These are phyloP conservation scores for Aurelia aurita DNA, from an alignment of 30 jellyfish, hydroid and myxozoan genomes.

Conservation along the genomic window DNA sequence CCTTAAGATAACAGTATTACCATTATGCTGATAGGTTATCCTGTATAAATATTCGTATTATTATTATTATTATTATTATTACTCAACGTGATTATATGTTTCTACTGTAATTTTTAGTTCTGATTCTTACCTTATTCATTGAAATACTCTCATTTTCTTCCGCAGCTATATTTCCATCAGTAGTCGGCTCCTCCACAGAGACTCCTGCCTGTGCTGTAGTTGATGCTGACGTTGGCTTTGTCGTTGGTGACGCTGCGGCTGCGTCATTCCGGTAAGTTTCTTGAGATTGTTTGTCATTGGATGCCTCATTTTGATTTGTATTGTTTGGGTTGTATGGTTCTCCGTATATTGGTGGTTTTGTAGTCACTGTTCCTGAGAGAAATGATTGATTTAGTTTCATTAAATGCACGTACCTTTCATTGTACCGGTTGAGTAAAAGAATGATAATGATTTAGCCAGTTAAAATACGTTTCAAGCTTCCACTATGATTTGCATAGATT, in stretches of 20 bases:
- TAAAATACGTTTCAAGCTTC: no score
- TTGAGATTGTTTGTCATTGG: no score
- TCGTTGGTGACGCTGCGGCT: constrained; percentile 25
- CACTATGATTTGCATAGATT: no score
- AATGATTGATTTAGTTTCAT: not conserved
- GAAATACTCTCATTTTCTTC: constrained; percentile 19
- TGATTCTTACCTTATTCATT: constrained; percentile 15
- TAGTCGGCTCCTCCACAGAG: constrained; percentile 52
- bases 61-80: no score
- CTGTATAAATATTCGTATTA: no score
- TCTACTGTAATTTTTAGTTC: no score
- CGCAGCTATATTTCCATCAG: constrained; percentile 6
- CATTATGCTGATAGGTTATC: no score
- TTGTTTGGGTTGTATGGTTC: constrained; percentile 4
- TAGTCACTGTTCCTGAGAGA: constrained; percentile 11
- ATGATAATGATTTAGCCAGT: no score
- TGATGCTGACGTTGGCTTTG: constrained; percentile 17
- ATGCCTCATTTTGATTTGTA: constrained; percentile 28
- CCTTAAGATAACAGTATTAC: no score
- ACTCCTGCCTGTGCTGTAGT: constrained; percentile 43
- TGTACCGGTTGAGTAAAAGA: no score
- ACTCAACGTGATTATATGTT: no score
- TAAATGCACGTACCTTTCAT: no score
- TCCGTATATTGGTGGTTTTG: constrained; percentile 1
- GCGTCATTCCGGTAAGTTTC: constrained; percentile 3